Evolutionary conservation across 2,888 invertebrate genomes (phyloP), one percentile per base, ranked within the genome.

Genomic region (Trilocha varians): DNA sequence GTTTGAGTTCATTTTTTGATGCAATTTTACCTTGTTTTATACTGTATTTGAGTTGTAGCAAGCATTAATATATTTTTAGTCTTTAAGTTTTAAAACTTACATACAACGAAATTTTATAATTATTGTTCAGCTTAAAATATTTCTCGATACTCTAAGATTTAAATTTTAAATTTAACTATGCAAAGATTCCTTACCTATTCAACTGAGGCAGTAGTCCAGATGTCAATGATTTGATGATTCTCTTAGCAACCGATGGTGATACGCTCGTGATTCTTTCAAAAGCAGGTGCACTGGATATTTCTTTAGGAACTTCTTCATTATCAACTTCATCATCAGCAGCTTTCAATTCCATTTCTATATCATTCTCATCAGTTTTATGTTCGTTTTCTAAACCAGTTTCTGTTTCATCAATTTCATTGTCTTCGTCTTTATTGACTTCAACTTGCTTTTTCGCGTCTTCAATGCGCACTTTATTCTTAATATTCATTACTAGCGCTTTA

Each of bases 161-260:
- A n/a, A n/a, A n/a, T n/a, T n/a, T n/a, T n/a, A n/a, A n/a, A n/a
- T n/a, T n/a, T n/a, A n/a, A n/a, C n/a, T n/a, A n/a, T n/a, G n/a
- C n/a, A n/a, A n/a, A n/a, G n/a, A n/a, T n/a, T n/a, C n/a, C 77
- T 70, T 58, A 87, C 65, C 91, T 89, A 66, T 95, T 92, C 1
- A 98, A 77, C 46, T 94, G 92, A 0, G 96, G 96, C 47, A 98
- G 74, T 13, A 98, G 79, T 36, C 90, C 88, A 16, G 87, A 87
- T 5, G 91, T 87, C 43, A 96, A 90, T 6, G 89, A 88, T 41
- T 88, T 85, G 40, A 95, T 90, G 3, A 97, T 91, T 57, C 91
- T 89, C 40, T 91, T 93, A 9, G 95, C 94, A 16, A 91, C 90
- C 15, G 91, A 91, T 5, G 89, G 90, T 3, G 91, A 89, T 4